Conservation (phyloP, 2,797 vertebrate species). For the Sciurus carolinensis region DNA sequence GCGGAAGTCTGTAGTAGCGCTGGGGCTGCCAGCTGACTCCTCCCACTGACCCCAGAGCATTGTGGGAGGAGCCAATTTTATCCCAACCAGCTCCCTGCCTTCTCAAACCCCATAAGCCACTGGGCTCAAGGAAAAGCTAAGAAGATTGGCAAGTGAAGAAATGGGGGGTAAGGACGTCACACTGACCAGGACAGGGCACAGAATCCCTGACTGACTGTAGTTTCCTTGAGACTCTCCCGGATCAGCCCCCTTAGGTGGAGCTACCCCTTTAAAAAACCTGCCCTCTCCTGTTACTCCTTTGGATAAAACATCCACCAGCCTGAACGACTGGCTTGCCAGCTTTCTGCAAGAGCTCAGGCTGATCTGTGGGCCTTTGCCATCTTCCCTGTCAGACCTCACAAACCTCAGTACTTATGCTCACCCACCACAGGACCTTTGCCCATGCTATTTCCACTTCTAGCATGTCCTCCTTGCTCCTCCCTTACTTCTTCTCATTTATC, state of each 20-base stretch:
- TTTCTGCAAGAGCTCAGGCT: no score
- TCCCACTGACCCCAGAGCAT: not conserved
- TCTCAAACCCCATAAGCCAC: not conserved
- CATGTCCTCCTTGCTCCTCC: not conserved
- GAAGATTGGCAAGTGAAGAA: not conserved
- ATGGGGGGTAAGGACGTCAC: not conserved
- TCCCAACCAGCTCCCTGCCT: not conserved
- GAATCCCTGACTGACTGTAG: no score
- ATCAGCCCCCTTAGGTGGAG: not conserved
- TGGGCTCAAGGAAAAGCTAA: not conserved
- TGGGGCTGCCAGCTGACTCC: no score
- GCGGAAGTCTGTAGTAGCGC: not conserved
- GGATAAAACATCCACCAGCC: no score
- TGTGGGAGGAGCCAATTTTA: not conserved
- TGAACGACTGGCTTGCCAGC: no score
- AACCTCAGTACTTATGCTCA: not conserved
- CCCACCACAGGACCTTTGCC: no score
- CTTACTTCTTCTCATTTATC: no score
- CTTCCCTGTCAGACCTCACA: not conserved
- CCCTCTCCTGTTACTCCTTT: no score
- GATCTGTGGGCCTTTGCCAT: not conserved
- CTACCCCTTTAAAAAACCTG: no score
- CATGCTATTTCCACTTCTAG: no score
- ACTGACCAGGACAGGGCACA: no score
- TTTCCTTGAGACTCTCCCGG: no score